Evolutionary conservation across 2,797 vertebrate species (phyloP).

Genomic region (Pteronotus mesoamericanus): DNA sequence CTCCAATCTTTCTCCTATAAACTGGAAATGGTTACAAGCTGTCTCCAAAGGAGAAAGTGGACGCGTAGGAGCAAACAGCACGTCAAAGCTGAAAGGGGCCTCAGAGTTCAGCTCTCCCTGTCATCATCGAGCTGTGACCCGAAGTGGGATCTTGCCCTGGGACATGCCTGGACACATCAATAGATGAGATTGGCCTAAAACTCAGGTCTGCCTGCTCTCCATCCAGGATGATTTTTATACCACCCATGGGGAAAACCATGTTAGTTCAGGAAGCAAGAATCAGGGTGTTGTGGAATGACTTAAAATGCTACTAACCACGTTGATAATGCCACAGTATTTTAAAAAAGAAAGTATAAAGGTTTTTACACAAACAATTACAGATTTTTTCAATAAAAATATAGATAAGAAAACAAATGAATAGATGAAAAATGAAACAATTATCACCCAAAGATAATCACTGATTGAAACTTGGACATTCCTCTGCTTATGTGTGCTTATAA

Average conservation of each 20-base stretch:
- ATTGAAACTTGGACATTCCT: not conserved
- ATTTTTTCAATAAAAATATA: not conserved
- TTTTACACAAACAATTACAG: not conserved
- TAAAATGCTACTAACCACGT: not conserved
- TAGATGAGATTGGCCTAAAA: not conserved
- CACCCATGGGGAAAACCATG: not conserved
- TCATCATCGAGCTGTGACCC: not conserved
- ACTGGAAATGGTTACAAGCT: slow-evolving; percentile 41
- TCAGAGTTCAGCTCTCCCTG: not conserved
- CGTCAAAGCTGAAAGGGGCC: not conserved
- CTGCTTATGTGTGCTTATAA: not conserved
- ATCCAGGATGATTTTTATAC: slow-evolving; percentile 7
- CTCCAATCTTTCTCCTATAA: not conserved
- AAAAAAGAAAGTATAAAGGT: not conserved
- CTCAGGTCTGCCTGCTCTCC: not conserved
- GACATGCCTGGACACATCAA: not conserved
- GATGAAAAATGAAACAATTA: not conserved
- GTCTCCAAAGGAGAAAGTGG: slow-evolving; percentile 31
- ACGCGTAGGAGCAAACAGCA: not conserved
- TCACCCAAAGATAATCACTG: not conserved
- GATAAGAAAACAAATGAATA: not conserved
- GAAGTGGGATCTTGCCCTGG: not conserved
- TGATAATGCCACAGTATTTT: not conserved
- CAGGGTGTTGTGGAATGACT: not conserved
- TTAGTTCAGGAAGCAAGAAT: slow-evolving; percentile 30